phyloP scores from a whole-genome alignment of 2,113 vertebrate species.

The Picathartes gymnocephalus region DNA sequence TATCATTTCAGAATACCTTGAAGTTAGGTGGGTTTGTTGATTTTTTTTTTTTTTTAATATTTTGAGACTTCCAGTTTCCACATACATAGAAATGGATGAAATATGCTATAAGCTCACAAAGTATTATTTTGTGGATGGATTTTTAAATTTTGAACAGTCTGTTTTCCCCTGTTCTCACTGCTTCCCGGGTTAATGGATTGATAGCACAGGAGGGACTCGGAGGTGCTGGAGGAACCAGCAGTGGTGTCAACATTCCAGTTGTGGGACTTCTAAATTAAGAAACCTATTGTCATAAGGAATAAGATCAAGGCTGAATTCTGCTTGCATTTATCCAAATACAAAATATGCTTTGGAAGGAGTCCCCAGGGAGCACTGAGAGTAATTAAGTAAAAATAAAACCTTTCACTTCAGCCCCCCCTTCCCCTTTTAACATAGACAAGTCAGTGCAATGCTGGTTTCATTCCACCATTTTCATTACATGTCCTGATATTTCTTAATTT shows the following conservation, averaged over 20 bases:
- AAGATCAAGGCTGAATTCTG: conserved; percentile 28
- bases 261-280: conserved; percentile 41
- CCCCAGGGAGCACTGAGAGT: background rate
- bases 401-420: background rate
- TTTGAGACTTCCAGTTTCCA: background rate
- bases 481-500: conserved; percentile 41
- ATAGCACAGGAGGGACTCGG: background rate
- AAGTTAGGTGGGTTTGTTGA: background rate
- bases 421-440: background rate
- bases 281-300: background rate
- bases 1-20: background rate
- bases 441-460: background rate
- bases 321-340: conserved; percentile 27
- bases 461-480: conserved; percentile 1
- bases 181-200: background rate
- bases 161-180: background rate
- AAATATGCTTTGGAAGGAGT: conserved; percentile 10
- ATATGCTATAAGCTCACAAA: background rate
- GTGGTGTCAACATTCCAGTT: background rate
- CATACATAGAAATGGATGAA: background rate
- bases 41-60: background rate
- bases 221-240: background rate
- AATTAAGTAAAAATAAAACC: conserved; percentile 57
- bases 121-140: background rate
- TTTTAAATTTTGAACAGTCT: background rate